phyloP scores from a whole-genome alignment of 2,113 vertebrate genomes.

The Arizona elegans region DNA sequence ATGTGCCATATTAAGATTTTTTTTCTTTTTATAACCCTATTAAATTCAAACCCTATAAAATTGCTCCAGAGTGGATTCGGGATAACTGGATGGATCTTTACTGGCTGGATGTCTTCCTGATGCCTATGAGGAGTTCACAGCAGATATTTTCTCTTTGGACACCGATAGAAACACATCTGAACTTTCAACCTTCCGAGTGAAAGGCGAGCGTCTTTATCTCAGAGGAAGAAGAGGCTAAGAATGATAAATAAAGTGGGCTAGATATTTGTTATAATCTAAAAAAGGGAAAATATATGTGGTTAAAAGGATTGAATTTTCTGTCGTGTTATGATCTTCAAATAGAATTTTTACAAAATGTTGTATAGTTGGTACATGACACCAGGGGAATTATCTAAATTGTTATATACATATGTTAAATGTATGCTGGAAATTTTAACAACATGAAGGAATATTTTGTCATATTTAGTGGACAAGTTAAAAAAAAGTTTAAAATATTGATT shows the following conservation, averaged over 20 bases:
- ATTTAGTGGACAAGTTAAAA: neutral
- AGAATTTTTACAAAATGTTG: neutral
- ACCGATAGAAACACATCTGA: neutral
- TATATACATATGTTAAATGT: neutral
- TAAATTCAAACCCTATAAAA: too few relatives aligned
- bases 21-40: neutral
- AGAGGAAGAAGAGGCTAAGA: neutral
- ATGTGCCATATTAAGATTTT: neutral
- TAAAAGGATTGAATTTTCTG: neutral
- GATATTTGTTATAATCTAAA: neutral
- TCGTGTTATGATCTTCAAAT: neutral
- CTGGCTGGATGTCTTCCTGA: neutral
- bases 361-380: neutral
- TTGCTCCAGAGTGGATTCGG: fast-evolving
- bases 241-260: neutral
- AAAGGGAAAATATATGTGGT: neutral
- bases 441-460: neutral
- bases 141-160: neutral
- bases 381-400: neutral
- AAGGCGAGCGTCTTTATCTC: neutral
- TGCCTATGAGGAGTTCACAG: neutral
- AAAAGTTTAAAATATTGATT: neutral
- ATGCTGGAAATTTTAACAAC: neutral
- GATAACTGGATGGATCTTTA: neutral
- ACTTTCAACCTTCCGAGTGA: neutral